Evolutionary conservation across 2,888 invertebrate genomes (phyloP).

Genomic region (Xylocampa areola): DNA sequence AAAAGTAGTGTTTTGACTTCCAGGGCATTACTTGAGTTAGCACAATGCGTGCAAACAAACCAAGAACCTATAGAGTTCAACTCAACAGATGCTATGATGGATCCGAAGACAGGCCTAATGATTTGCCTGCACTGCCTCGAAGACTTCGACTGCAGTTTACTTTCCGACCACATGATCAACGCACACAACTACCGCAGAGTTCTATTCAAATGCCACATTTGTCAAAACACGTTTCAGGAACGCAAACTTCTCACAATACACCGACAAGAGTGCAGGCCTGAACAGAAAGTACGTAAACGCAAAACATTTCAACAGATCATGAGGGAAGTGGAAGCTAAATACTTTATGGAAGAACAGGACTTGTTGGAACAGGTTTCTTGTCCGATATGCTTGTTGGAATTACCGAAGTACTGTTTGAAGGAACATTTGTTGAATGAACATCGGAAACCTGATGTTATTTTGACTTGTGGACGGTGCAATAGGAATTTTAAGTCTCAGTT

Average conservation of each 20-base stretch:
- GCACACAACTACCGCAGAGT: conserved; percentile 63
- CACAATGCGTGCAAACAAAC: conserved; percentile 61
- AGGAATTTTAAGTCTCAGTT: conserved; percentile 64
- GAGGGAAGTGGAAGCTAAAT: conserved; percentile 52
- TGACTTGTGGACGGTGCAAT: conserved; percentile 61
- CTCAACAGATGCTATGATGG: conserved; percentile 60
- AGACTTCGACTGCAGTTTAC: conserved; percentile 55
- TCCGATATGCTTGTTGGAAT: conserved; percentile 63
- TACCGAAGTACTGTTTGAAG: conserved; percentile 59
- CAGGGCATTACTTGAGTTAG: conserved; percentile 65
- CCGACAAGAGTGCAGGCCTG: conserved; percentile 56
- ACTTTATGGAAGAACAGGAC: conserved; percentile 46
- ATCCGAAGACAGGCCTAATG: conserved; percentile 62
- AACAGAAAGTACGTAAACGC: conserved; percentile 54
- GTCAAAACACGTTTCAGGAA: conserved; percentile 59
- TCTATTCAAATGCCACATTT: conserved; percentile 62
- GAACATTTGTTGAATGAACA: conserved; percentile 65
- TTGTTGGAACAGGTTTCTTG: conserved; percentile 47
- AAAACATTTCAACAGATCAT: conserved; percentile 62
- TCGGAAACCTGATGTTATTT: conserved; percentile 51
- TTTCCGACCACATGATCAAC: conserved; percentile 64
- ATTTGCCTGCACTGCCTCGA: conserved; percentile 66
- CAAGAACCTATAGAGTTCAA: conserved; percentile 66
- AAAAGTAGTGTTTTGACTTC: conserved; percentile 23
- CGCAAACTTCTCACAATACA: conserved; percentile 51